Evolutionary conservation across 2,888 invertebrate genomes (phyloP), one percentile per base, ranked within the genome.

Genomic region (Drosophila diplacantha): DNA sequence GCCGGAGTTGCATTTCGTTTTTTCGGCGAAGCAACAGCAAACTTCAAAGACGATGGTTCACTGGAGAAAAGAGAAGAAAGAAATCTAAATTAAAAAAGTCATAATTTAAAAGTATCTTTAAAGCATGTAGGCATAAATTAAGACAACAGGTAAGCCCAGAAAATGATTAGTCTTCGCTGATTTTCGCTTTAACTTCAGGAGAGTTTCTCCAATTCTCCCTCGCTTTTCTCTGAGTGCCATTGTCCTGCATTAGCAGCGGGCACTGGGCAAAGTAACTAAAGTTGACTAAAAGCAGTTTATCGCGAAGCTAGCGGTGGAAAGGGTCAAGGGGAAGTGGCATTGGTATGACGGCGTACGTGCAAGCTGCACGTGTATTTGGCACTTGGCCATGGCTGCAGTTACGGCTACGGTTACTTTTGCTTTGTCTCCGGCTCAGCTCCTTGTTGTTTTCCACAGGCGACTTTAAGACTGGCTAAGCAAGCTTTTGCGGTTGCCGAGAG

Each of bases 201-300:
- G 29, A 11, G 1, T 2, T 29, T 26, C n/a, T 6, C 3, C 14
- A 22, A 29, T 4, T 5, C 2, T 8, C 5, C 3, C 6, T 2
- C 6, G 4, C 1, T 22, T 37, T 44, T 44, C 29, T 55, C 32
- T 44, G 46, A 63, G 49, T 60, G 67, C 49, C 58, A 14, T 41
- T 57, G 74, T 65, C 60, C 61, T 60, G 75, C 81, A 71, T 70
- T 70, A 74, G 78, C 69, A 74, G 67, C 71, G 61, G 64, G 47
- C 49, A 59, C 62, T 80, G 77, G 65, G 71, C 73, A 76, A 83
- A 75, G 81, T 74, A 75, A 79, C 73, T 72, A 83, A 81, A 81
- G 82, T 79, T 83, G 84, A 76, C 80, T 81, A 80, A 80, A 79
- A 81, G 84, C 80, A 76, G 77, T 76, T 80, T 83, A 83, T 81